phyloP scores from a whole-genome alignment of 2,888 invertebrate genomes.

The Mythimna ferrago region DNA sequence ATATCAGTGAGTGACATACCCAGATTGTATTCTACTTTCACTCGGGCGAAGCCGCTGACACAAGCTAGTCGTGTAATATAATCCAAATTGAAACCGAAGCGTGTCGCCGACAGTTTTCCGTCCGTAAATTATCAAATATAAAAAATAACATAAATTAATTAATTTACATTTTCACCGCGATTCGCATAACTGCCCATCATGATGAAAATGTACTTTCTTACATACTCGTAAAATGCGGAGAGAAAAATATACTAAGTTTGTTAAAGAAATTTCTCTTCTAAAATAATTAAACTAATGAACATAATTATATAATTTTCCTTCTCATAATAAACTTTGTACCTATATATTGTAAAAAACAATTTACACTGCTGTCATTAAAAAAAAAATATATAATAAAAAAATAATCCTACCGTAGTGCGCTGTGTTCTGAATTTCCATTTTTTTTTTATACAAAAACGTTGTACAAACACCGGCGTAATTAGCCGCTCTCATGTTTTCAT shows the following conservation, averaged over 20 bases:
- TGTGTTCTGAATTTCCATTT: background rate
- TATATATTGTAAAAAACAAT: no score
- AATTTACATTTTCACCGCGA: background rate
- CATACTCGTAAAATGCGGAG: background rate
- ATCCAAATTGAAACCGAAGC: conserved; percentile 7
- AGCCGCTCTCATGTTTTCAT: background rate
- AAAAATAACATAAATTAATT: background rate
- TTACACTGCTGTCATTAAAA: background rate
- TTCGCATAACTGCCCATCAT: background rate
- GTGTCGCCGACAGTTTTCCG: background rate
- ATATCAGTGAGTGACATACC: no score
- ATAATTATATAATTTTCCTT: no score
- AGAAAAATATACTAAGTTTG: background rate
- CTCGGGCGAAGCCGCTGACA: no score
- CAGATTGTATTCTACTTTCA: no score
- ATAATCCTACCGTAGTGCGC: background rate
- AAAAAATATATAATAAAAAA: no score
- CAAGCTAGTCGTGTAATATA: background rate
- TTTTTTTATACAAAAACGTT: background rate
- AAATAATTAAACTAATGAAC: background rate
- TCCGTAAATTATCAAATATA: background rate
- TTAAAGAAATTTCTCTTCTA: background rate
- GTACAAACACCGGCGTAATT: background rate
- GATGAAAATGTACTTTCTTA: background rate
- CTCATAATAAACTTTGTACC: background rate